These are phyloP conservation scores for Lophochroa leadbeateri DNA, from an alignment of 2,113 vertebrate species.

Conservation along the genomic window DNA sequence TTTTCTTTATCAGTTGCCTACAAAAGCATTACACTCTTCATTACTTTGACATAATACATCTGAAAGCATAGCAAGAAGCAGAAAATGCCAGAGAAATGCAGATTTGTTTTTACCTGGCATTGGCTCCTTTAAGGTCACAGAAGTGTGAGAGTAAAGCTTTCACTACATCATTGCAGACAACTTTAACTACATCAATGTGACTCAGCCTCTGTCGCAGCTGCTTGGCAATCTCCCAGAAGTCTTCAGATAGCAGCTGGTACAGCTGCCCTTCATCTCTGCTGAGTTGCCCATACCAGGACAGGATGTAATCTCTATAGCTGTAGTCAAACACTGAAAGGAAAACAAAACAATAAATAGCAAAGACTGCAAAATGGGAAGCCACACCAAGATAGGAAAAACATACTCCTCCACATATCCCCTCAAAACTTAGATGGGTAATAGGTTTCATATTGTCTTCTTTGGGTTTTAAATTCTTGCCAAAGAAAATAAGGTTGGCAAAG, in stretches of 20 bases:
- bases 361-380: background rate
- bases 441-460: background rate
- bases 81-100: background rate
- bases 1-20: background rate
- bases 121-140: slow-evolving; percentile 94
- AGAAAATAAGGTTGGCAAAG: background rate
- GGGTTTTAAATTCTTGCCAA: background rate
- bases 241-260: slow-evolving; percentile 92
- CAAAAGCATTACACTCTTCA: background rate
- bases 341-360: slow-evolving; percentile 23
- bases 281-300: slow-evolving; percentile 92
- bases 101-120: slow-evolving; percentile 81
- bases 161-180: slow-evolving; percentile 92
- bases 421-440: background rate
- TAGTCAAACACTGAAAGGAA: slow-evolving; percentile 90
- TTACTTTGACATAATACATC: background rate
- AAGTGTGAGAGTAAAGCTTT: slow-evolving; percentile 90
- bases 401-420: background rate
- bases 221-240: slow-evolving; percentile 93
- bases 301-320: slow-evolving; percentile 93
- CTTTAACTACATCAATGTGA: slow-evolving; percentile 89
- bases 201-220: slow-evolving; percentile 87
- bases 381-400: background rate
- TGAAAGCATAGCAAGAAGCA: background rate
- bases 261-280: slow-evolving; percentile 92